phyloP scores from a whole-genome alignment of 2,797 vertebrate species.

The Parambassis ranga region DNA sequence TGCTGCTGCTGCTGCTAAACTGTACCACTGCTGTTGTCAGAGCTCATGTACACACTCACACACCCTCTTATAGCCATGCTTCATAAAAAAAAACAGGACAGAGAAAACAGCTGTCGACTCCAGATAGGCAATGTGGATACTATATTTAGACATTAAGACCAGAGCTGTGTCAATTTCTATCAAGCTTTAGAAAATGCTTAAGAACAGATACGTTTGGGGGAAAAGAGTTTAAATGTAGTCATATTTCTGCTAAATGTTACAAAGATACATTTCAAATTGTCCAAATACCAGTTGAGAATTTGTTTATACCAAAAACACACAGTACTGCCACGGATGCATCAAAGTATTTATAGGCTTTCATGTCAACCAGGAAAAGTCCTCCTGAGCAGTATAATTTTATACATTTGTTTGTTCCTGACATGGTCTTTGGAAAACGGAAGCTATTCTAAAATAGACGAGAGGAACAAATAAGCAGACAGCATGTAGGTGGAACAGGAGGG shows the following conservation, averaged over 20 bases:
- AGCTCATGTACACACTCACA: constrained; percentile 38
- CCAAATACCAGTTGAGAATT: not conserved
- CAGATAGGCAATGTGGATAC: constrained; percentile 60
- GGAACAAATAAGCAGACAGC: constrained; percentile 67
- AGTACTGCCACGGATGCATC: not conserved
- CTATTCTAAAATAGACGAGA: constrained; percentile 62
- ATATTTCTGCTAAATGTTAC: not conserved
- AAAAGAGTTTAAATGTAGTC: not conserved
- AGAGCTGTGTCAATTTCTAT: constrained; percentile 12
- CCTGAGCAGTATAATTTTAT: constrained; percentile 28
- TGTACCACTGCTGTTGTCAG: constrained; percentile 38
- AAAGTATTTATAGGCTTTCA: constrained; percentile 7
- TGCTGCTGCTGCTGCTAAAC: constrained; percentile 39
- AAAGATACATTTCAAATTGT: not conserved
- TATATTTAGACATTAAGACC: constrained; percentile 63
- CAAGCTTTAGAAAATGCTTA: not conserved
- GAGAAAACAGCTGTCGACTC: constrained; percentile 67
- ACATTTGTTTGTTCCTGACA: constrained; percentile 69
- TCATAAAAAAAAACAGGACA: constrained; percentile 23
- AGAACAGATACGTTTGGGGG: not conserved
- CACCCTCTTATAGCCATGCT: constrained; percentile 71
- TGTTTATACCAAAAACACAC: not conserved
- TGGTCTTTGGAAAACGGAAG: constrained; percentile 58
- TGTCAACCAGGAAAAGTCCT: constrained; percentile 16
- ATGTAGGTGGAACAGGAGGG: constrained; percentile 48